Percentiles rank a stretch among this genome's conserved stretches.
Evolutionary conservation across 92 coral and sea anemone species (phyloP).

Genomic region (Bergia sp.): DNA sequence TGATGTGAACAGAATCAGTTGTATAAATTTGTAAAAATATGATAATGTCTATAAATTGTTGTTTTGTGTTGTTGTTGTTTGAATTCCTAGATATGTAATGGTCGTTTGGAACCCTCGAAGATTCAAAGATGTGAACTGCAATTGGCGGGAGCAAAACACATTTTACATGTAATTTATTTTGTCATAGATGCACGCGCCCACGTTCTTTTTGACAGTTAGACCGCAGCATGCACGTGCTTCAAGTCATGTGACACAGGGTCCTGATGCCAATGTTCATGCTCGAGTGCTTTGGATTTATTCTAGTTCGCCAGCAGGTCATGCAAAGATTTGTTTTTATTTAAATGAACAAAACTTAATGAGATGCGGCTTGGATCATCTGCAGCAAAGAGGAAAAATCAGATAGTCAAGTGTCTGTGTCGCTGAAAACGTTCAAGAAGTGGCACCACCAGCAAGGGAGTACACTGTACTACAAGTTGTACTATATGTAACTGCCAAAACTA

Average conservation of each 20-base stretch:
- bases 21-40: no score
- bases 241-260: neutral
- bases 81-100: conserved; percentile 8
- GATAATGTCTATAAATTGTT: no score
- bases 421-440: conserved; percentile 25
- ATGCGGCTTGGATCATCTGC: conserved; percentile 7
- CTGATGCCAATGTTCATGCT: neutral
- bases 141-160: neutral
- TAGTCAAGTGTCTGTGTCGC: conserved; percentile 19
- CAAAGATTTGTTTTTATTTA: conserved; percentile 4
- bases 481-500: conserved; percentile 27
- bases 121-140: conserved; percentile 10
- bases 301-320: conserved; percentile 1
- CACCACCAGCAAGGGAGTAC: conserved; percentile 33
- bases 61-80: no score
- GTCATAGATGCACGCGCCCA: conserved; percentile 4
- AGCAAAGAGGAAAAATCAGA: conserved; percentile 18
- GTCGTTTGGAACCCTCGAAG: conserved; percentile 5
- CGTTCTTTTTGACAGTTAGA: conserved; percentile 22
- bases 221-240: conserved; percentile 20
- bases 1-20: no score
- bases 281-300: neutral
- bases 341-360: conserved; percentile 25
- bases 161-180: neutral
- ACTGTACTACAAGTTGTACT: conserved; percentile 18